phyloP scores from a whole-genome alignment of 2,797 vertebrate genomes.

The Xenops minutus region DNA sequence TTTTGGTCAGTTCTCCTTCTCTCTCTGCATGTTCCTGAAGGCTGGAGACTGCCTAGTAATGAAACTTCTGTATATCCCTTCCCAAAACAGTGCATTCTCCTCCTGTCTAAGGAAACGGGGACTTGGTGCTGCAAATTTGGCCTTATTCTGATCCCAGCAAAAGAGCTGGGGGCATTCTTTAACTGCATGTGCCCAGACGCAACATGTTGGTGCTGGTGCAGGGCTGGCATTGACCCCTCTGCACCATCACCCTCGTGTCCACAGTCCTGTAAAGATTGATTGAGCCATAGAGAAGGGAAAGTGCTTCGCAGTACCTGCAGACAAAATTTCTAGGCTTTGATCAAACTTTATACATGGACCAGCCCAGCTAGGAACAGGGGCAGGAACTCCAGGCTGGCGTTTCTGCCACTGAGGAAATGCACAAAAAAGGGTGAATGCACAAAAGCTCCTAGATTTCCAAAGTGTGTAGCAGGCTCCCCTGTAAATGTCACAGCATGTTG shows the following conservation, averaged over 20 bases:
- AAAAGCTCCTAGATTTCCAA: not conserved
- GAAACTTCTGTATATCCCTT: not conserved
- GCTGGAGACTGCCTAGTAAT: not conserved
- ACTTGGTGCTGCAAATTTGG: not conserved
- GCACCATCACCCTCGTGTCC: no score
- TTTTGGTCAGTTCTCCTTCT: not conserved
- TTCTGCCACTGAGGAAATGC: accelerated
- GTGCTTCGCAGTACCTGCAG: not conserved
- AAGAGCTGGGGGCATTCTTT: not conserved
- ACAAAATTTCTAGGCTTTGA: not conserved
- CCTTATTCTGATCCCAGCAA: not conserved
- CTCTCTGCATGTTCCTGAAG: not conserved
- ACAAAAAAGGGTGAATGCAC: not conserved
- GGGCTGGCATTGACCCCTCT: not conserved
- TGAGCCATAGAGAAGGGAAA: not conserved
- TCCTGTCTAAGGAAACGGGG: not conserved
- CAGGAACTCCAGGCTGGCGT: not conserved
- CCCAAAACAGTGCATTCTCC: not conserved
- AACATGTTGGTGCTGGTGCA: not conserved
- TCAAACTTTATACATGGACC: not conserved
- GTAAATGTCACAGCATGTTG: not conserved
- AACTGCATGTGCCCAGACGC: accelerated
- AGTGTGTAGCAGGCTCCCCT: not conserved
- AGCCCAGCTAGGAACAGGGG: not conserved
- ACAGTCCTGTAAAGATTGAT: not conserved